phyloP scores from a whole-genome alignment of 2,113 vertebrate genomes.

The Pogonocichla stellata region DNA sequence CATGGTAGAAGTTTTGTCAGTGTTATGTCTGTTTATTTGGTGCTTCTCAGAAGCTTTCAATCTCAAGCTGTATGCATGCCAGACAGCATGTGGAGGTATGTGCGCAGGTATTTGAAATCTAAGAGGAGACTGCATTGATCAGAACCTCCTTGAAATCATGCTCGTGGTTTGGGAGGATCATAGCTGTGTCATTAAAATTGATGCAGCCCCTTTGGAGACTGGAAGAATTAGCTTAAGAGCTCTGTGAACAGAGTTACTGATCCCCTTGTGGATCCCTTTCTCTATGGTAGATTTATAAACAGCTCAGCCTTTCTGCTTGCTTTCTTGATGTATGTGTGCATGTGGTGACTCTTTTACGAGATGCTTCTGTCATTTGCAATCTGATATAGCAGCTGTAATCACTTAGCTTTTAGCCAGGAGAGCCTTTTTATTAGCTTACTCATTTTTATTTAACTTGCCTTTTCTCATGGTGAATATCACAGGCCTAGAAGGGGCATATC shows the following conservation, averaged over 20 bases:
- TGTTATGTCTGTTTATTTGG: background rate
- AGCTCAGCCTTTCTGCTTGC: constrained; percentile 11
- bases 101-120: background rate
- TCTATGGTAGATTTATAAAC: constrained; percentile 33
- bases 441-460: constrained; percentile 40
- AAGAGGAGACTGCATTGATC: background rate
- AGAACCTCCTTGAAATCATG: constrained; percentile 2
- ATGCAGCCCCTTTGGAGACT: background rate
- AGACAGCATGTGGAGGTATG: background rate
- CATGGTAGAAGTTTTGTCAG: background rate
- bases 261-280: constrained; percentile 8
- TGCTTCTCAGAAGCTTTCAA: background rate
- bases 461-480: constrained; percentile 16
- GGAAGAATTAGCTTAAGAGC: constrained; percentile 29
- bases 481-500: background rate
- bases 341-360: constrained; percentile 2
- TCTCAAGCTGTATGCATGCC: background rate
- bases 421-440: constrained; percentile 45
- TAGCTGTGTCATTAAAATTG: background rate
- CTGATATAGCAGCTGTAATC: constrained; percentile 22
- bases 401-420: constrained; percentile 29
- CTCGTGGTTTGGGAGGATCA: background rate
- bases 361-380: constrained; percentile 34
- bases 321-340: constrained; percentile 10
- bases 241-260: constrained; percentile 18